Evolutionary conservation across 2,888 invertebrate genomes (phyloP).

Genomic region (Polydrusus pterygomalis): DNA sequence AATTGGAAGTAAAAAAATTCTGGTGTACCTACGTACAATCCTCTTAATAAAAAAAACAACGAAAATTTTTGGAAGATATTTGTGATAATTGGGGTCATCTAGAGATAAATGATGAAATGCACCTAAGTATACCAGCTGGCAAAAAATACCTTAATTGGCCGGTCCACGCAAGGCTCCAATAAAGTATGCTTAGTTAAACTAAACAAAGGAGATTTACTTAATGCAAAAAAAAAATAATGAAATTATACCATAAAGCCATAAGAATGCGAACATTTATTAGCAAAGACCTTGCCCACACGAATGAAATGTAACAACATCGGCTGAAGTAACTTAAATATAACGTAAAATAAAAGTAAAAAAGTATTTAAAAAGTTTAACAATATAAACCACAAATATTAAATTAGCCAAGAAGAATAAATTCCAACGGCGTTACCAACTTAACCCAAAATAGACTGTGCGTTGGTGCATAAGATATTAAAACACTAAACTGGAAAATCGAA

Average conservation of each 20-base stretch:
- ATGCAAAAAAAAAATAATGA: neutral
- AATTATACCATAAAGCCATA: neutral
- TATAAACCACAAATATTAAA: neutral
- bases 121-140: no score
- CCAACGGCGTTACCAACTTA: neutral
- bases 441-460: neutral
- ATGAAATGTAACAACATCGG: neutral
- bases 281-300: neutral
- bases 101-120: no score
- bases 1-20: no score
- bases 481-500: no score
- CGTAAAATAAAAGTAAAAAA: neutral
- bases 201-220: no score
- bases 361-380: neutral
- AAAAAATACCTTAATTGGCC: no score
- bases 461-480: no score
- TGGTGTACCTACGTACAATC: no score
- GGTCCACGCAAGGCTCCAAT: no score
- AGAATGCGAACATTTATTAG: conserved; percentile 2
- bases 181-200: no score
- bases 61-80: neutral
- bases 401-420: neutral
- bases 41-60: neutral
- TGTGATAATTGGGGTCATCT: no score
- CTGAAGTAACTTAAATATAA: neutral